phyloP scores from a whole-genome alignment of 2,797 vertebrate genomes.

The Melanotaenia parkinsoni region DNA sequence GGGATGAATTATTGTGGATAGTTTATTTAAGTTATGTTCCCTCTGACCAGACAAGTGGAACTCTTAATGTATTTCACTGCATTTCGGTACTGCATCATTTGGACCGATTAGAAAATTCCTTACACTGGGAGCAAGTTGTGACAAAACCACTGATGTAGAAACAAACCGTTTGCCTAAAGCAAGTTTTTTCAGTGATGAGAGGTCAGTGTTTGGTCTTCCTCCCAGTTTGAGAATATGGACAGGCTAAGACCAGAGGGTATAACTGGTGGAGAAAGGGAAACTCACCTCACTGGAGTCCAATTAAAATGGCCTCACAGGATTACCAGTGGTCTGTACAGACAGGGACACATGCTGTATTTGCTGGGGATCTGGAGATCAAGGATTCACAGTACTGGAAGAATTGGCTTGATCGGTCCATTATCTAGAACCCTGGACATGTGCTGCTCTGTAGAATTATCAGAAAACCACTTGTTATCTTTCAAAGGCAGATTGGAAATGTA shows the following conservation, averaged over 20 bases:
- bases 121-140: constrained; percentile 22
- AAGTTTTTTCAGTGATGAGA: constrained; percentile 32
- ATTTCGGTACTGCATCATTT: constrained; percentile 32
- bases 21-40: constrained; percentile 1
- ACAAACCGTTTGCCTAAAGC: constrained; percentile 11
- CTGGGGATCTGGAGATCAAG: constrained; percentile 44
- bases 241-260: constrained; percentile 22
- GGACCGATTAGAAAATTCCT: constrained; percentile 10
- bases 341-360: constrained; percentile 25
- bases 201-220: constrained; percentile 24
- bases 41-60: neutral
- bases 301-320: constrained; percentile 70
- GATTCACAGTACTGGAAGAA: constrained; percentile 38
- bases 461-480: constrained; percentile 41
- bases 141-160: constrained; percentile 37
- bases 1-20: neutral
- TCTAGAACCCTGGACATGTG: constrained; percentile 43
- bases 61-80: constrained; percentile 4
- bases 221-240: constrained; percentile 18
- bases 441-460: constrained; percentile 44
- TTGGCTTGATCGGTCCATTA: constrained; percentile 49
- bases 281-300: constrained; percentile 64
- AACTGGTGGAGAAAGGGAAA: constrained; percentile 32
- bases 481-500: constrained; percentile 48
- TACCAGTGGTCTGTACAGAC: constrained; percentile 40